Percentiles rank a stretch among this genome's conserved stretches.
phyloP scores from a whole-genome alignment of 2,797 vertebrate species.

The Vireo griseus region DNA sequence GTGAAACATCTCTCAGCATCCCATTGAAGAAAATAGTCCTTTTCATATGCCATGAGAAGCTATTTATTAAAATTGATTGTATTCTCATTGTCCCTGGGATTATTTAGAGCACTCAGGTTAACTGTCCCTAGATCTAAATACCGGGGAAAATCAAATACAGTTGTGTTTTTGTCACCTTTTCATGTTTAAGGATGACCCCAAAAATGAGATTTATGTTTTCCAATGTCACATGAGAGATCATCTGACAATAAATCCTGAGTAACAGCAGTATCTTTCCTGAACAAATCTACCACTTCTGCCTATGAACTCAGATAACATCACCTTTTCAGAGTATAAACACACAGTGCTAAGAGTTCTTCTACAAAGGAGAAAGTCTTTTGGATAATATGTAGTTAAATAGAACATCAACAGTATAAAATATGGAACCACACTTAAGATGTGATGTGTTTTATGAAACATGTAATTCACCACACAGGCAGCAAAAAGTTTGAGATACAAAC shows the following conservation, averaged over 20 bases:
- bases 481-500: neutral
- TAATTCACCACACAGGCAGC: neutral
- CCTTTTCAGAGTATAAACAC: neutral
- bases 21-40: neutral
- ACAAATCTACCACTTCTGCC: neutral
- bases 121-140: neutral
- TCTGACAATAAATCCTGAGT: neutral
- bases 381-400: neutral
- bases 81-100: neutral
- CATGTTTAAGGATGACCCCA: neutral
- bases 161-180: neutral
- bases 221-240: neutral
- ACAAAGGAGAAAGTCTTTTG: neutral
- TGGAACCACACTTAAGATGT: neutral
- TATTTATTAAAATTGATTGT: neutral
- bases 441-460: neutral
- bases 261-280: neutral
- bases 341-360: neutral
- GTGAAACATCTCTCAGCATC: neutral
- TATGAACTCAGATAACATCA: neutral
- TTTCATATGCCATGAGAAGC: neutral
- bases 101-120: neutral
- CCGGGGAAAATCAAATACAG: neutral
- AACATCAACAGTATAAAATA: neutral
- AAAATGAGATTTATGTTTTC: neutral